Evolutionary conservation across 2,797 vertebrate genomes (phyloP).

Genomic region (Limnodromus scolopaceus): DNA sequence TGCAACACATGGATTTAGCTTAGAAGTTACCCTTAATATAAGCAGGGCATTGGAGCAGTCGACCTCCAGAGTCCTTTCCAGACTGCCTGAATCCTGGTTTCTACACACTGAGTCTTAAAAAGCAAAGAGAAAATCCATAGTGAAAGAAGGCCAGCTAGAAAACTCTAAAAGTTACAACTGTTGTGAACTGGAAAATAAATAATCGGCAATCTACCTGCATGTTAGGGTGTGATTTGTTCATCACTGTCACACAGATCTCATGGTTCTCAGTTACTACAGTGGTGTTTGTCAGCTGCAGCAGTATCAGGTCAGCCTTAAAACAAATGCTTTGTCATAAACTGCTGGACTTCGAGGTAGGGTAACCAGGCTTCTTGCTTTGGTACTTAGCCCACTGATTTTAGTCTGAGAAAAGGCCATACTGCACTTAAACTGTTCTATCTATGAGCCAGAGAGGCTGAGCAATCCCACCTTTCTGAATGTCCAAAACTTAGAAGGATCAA

Average conservation of each 20-base stretch:
- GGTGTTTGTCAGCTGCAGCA: neutral
- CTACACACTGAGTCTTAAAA: neutral
- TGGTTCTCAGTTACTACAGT: neutral
- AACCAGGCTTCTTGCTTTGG: neutral
- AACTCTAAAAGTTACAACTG: neutral
- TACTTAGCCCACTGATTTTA: neutral
- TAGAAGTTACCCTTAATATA: rapidly evolving
- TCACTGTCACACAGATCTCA: neutral
- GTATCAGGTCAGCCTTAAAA: neutral
- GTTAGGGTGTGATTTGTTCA: neutral
- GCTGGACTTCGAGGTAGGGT: neutral
- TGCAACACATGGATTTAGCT: neutral
- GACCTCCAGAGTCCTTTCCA: neutral
- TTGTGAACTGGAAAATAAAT: neutral
- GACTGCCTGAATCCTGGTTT: neutral
- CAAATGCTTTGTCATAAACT: neutral
- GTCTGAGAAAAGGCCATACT: neutral
- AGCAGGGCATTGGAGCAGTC: neutral
- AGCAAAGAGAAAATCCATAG: neutral
- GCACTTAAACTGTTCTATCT: neutral
- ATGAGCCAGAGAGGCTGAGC: neutral
- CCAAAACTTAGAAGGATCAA: neutral
- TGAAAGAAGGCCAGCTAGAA: neutral
- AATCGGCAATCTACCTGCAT: neutral
- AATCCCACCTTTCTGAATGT: neutral